These are phyloP conservation scores for Apodemus agrarius DNA, from an alignment of 2,797 vertebrate genomes.

Conservation along the genomic window DNA sequence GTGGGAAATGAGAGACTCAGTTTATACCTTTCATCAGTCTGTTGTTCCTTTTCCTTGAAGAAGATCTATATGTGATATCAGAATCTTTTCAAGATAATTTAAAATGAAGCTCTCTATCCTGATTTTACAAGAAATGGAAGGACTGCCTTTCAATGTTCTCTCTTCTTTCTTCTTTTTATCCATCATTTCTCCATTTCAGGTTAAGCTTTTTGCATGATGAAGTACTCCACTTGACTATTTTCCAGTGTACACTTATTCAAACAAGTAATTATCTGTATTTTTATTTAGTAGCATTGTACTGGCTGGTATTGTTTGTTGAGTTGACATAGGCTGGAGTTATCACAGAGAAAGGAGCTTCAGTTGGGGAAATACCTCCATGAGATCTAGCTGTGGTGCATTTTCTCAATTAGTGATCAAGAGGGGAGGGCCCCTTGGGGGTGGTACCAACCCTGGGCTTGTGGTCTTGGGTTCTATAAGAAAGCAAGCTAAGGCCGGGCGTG, in stretches of 20 bases:
- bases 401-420: too few relatives aligned
- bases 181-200: background rate
- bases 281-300: background rate
- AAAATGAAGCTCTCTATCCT: background rate
- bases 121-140: background rate
- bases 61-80: background rate
- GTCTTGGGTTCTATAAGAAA: too few relatives aligned
- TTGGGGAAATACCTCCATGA: too few relatives aligned
- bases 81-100: background rate
- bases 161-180: background rate
- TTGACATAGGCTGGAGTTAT: too few relatives aligned
- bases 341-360: too few relatives aligned
- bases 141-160: background rate
- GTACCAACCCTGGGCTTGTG: too few relatives aligned
- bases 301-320: too few relatives aligned
- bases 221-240: background rate
- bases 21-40: background rate
- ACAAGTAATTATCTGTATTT: background rate
- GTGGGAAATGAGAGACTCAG: background rate
- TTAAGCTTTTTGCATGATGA: background rate
- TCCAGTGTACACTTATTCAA: background rate
- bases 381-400: too few relatives aligned
- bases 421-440: too few relatives aligned
- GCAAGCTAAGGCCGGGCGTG: too few relatives aligned
- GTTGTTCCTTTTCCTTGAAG: background rate